Evolutionary conservation across 2,797 vertebrate genomes (phyloP), one percentile per base, ranked within the genome.

Genomic region (Erithacus rubecula): DNA sequence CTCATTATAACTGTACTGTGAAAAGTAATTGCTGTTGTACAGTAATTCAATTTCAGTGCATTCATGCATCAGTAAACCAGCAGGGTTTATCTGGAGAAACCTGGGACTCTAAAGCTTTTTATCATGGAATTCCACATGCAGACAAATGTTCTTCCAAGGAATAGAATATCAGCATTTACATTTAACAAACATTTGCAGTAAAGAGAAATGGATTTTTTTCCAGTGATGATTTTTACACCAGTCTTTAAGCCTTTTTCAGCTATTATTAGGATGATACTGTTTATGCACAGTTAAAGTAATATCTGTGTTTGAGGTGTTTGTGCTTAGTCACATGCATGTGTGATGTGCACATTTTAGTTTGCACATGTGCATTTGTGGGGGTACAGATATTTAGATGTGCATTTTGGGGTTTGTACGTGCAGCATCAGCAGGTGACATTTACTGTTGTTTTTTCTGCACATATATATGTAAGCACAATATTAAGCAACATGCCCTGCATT

Each of bases 1-100:
- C 97, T 97, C 96, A 97, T 98, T 98, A 97, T 97, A 97, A 97
- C 96, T 97, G 94, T 97, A 89, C 97, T 95, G 97, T 96, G 97
- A 96, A 97, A 98, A 98, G 98, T 98, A 98, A 98, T 98, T 98
- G 98, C 97, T 97, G 97, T 97, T 98, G 98, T 98, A 98, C 98
- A 98, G 98, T 98, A 98, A 99, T 99, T 99, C 98, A 99, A 98
- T 99, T 99, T 99, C 98, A 92, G 97, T 96, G 96, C 95, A 84
- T 98, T 97, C 96, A 97, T 96, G 97, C 98, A 95, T 97, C 98
- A 97, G 98, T 98, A 98, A 98, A 92, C 98, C 90, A 97, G 80
- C 78, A 70, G 90, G 97, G 94, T 98, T 98, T 98, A 98, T 99
- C 98, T 98, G 82, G 95, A 96, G 93, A 97, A 98, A 97, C 97